Evolutionary conservation across 2,113 vertebrate genomes (phyloP).

Genomic region (Alligator mississippiensis): DNA sequence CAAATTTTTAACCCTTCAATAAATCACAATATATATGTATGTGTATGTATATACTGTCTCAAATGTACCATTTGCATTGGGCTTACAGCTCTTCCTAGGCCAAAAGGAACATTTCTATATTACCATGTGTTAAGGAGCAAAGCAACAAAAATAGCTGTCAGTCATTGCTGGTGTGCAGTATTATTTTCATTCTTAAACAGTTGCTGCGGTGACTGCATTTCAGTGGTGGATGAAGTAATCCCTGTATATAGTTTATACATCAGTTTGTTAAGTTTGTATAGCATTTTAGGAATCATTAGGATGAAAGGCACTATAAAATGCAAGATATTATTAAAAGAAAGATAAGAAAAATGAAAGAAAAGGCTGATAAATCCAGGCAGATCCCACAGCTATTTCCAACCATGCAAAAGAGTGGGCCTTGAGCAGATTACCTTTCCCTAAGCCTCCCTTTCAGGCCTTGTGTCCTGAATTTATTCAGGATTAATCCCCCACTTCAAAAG

Average conservation of each 20-base stretch:
- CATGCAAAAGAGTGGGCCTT: constrained; percentile 26
- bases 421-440: constrained; percentile 52
- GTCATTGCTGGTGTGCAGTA: neutral
- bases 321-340: constrained; percentile 22
- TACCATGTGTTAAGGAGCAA: neutral
- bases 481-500: constrained; percentile 59
- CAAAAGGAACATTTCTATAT: neutral
- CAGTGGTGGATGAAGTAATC: neutral
- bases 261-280: neutral
- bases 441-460: constrained; percentile 46
- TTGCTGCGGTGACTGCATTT: neutral
- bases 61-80: constrained; percentile 8
- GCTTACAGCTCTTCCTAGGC: neutral
- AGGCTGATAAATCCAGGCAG: constrained; percentile 10
- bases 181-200: constrained; percentile 5
- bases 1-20: neutral
- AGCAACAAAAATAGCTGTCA: neutral
- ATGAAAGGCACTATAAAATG: constrained; percentile 26
- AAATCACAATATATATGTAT: neutral
- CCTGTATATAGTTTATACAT: neutral
- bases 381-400: constrained; percentile 15
- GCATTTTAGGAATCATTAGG: neutral
- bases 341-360: neutral
- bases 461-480: constrained; percentile 42
- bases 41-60: neutral